Percentiles rank a stretch among this genome's conserved stretches.
These are phyloP conservation scores for Phataginus tricuspis DNA, from an alignment of 2,797 vertebrate species.

Conservation along the genomic window DNA sequence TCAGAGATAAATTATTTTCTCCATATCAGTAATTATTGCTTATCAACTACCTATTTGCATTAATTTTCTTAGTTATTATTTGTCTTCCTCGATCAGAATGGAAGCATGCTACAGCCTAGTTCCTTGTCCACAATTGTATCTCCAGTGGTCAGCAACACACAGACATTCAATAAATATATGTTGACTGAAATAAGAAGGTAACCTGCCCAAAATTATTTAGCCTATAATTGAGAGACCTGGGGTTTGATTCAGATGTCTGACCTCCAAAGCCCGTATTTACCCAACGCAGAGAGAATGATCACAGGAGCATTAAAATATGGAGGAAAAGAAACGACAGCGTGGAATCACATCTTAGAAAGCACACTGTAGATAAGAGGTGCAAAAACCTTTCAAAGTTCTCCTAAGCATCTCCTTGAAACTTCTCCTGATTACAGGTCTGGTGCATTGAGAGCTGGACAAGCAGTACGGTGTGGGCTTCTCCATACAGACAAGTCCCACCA, in stretches of 20 bases:
- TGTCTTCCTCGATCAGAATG: conserved; percentile 25
- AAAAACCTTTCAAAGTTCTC: neutral
- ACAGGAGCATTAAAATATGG: conserved; percentile 1
- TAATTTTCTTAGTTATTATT: neutral
- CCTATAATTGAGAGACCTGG: neutral
- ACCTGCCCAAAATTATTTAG: neutral
- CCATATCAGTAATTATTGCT: neutral
- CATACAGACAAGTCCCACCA: neutral
- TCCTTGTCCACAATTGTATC: neutral
- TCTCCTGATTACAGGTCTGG: neutral
- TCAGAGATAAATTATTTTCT: neutral
- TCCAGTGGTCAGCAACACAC: neutral
- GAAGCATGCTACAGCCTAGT: neutral
- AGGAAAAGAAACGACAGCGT: conserved; percentile 9
- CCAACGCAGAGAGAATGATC: neutral
- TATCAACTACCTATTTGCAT: neutral
- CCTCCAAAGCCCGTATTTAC: neutral
- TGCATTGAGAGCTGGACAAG: neutral
- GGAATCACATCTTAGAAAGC: conserved; percentile 1
- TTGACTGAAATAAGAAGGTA: conserved; percentile 3
- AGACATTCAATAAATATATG: conserved; percentile 35
- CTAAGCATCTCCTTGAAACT: neutral
- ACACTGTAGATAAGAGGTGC: neutral
- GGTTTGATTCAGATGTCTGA: neutral
- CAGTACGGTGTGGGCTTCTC: neutral